These are phyloP conservation scores for Acanthisitta chloris DNA, from an alignment of 2,113 vertebrate species.

Conservation along the genomic window DNA sequence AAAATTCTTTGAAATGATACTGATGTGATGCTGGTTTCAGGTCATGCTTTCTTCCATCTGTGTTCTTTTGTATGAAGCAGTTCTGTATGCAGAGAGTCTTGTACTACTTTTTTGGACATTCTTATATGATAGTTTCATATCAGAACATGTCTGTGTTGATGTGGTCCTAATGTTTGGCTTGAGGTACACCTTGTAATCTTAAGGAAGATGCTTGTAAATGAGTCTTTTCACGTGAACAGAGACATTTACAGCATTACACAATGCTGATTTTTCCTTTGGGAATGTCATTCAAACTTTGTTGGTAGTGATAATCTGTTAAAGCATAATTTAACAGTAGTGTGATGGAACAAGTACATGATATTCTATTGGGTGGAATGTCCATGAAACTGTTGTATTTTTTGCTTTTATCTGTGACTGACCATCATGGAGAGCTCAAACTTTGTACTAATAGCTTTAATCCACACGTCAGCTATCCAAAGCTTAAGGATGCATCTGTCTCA, in stretches of 20 bases:
- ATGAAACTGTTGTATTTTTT: neutral
- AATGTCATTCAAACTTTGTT: neutral
- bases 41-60: neutral
- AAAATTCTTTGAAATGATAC: neutral
- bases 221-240: neutral
- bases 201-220: neutral
- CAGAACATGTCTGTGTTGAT: neutral
- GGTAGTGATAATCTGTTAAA: neutral
- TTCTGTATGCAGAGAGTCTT: neutral
- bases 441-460: neutral
- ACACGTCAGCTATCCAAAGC: neutral
- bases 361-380: neutral
- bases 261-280: neutral
- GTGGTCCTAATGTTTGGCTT: neutral
- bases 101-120: neutral
- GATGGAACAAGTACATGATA: neutral
- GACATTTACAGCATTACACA: neutral
- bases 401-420: neutral
- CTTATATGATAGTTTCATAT: neutral
- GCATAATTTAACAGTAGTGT: neutral
- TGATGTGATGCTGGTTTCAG: neutral
- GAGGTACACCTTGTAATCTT: neutral
- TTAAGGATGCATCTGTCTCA: conserved; percentile 34
- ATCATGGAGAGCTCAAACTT: neutral
- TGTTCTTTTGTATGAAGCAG: neutral